A percentile compares a stretch with the other conserved stretches of the same genome.
These are phyloP conservation scores for Hyposmocoma kahamanoa DNA, from an alignment of 1,140 invertebrate genomes.

Conservation along the genomic window DNA sequence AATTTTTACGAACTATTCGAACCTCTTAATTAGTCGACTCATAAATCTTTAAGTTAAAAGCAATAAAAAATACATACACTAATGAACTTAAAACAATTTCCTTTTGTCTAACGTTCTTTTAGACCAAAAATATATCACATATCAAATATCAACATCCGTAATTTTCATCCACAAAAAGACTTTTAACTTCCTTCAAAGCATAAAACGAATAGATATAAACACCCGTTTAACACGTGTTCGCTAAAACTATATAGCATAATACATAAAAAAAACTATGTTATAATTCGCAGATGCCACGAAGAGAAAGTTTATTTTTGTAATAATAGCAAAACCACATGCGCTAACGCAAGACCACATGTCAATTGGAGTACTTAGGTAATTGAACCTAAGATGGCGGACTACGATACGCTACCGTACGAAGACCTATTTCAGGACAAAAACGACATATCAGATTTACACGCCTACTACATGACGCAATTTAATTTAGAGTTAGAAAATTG, in stretches of 20 bases:
- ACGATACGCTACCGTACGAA: conserved; percentile 51
- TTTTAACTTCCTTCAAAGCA: conserved; percentile 10
- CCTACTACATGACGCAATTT: conserved; percentile 66
- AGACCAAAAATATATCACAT: too few species aligned
- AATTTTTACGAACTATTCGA: too few species aligned
- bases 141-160: too few species aligned
- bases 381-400: conserved; percentile 58
- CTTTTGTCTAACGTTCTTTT: too few species aligned
- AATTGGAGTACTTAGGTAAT: conserved; percentile 56
- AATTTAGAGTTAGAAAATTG: conserved; percentile 60
- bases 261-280: conserved; percentile 58
- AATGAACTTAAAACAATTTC: too few species aligned
- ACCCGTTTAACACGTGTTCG: conserved; percentile 52
- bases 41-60: too few species aligned
- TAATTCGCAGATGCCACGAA: conserved; percentile 66
- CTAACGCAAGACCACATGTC: conserved; percentile 54
- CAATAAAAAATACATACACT: too few species aligned
- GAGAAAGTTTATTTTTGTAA: conserved; percentile 74
- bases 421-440: conserved; percentile 52
- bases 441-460: conserved; percentile 54
- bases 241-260: conserved; percentile 38
- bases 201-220: conserved; percentile 17
- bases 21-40: too few species aligned
- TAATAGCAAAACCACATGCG: conserved; percentile 68
- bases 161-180: conserved; percentile 4